Base-by-base conservation (phyloP, 2,888 invertebrate genomes). In the Lampropteryx suffumata region DNA sequence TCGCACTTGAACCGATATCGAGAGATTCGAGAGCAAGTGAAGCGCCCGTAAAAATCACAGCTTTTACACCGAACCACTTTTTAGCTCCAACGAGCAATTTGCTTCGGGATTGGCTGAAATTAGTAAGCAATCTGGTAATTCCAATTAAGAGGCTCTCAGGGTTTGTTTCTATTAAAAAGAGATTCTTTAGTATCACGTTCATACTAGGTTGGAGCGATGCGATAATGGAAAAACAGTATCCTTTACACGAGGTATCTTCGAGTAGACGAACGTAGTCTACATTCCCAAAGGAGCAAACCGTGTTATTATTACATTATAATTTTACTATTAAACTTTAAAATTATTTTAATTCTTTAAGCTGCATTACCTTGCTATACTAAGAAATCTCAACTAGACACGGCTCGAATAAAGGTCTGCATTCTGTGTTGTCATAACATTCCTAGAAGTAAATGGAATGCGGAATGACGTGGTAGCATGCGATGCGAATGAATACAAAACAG, bases 11-110 rank as follows among this genome's bases (percentile, higher is more conserved):
- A 69, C 69, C 69, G 71, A 78, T 78, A 78, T 71, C 68, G 69
- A 75, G 72, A 64, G 43, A 48, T 48, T 50, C 69, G 70, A 71
- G 67, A 55, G 69, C 64, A 64, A 50, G 67, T 66, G 65, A 72
- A 69, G 61, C 67, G 73, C 73, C 71, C 74, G 72, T 79, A 78
- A 82, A 83, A 83, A 82, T 80, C 80, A 79, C 76, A 76, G 72
- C 71, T 73, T 69, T 77, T 71, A 72, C 69, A 66, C 64, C 61
- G 58, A 69, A 67, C 69, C 71, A 71, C 67, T 75, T 75, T 77
- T 74, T 69, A 76, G 58, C 65, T 64, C 52, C 67, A 56, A 57
- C 64, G 69, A 71, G 68, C 66, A 73, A 77, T 80, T 80, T 73
- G 66, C 71, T 67, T 66, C 55, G 63, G 71, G 75, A 79, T 78